Evolutionary conservation across 2,797 vertebrate species (phyloP), one percentile per base, ranked within the genome.

Genomic region (Pangasius mekongensis): DNA sequence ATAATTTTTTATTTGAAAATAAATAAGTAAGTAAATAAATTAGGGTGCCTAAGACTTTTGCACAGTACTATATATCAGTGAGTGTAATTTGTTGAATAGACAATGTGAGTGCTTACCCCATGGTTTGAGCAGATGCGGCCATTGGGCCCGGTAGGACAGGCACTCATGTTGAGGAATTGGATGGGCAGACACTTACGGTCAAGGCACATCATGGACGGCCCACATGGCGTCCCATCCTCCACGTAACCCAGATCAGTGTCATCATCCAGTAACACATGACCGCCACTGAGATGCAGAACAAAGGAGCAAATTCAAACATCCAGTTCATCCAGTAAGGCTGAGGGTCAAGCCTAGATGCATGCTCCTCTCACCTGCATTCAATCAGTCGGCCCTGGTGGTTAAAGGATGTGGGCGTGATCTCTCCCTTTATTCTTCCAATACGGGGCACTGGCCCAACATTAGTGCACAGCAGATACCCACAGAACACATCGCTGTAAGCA

Each of bases 181-280:
- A 99, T 99, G 93, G 97, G 97, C 91, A 99, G 97, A 97, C 99
- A 99, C 95, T 98, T 99, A 93, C 93, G 97, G 95, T 99, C 98
- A 97, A 99, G 97, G 96, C 99, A 99, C 98, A 99, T 99, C 98
- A 99, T 99, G 24, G 98, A 97, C 80, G 99, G 99, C 93, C 99
- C 99, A 94, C 99, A 99, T 16, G 98, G 98, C 83, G 97, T 97
- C 92, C 99, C 99, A 92, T 99, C 98, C 93, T 99, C 98, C 90
- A 99, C 98, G 77, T 99, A 99, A 92, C 99, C 99, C 94, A 99
- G 95, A 94, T 99, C 98, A 0, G 98, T 99, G 64, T 98, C 97
- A 84, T 99, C 98, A 89, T 99, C 98, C 95, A 99, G 94, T 92
- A 99, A 96, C 91, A 99, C 96, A 36, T 99, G 99, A 92, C 97